Base-by-base conservation (phyloP, 2,113 vertebrate species). In the Peromyscus leucopus region DNA sequence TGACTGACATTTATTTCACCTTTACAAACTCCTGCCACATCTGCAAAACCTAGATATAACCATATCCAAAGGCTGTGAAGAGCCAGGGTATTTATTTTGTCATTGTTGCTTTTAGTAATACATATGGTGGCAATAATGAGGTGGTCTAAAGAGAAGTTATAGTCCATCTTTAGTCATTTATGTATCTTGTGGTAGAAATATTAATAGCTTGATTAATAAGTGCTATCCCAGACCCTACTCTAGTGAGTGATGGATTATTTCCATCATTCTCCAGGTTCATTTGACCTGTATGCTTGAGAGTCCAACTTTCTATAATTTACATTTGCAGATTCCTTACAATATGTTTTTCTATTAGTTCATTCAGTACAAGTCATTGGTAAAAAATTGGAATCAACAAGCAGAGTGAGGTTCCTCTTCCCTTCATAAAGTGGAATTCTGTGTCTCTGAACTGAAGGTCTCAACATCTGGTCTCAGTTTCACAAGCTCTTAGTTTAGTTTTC, bases 51-150 rank as follows among this genome's bases (percentile, higher is more conserved):
- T 26, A 87, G n/a, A 24, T 91, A 84, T 36, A 59, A 59, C 57
- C 55, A 86, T 92, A 95, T 90, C 0, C 55, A 94, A 90, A 94
- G 67, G 10, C n/a, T 90, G 5, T 87, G 80, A 90, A 87, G 90
- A 90, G 67, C 26, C 33, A 19, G 26, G 80, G 55, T 65, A 78
- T 9, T 72, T 7, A 75, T 46, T 65, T 61, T 46, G 65, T 85
- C 80, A 61, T 36, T 71, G 65, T 31, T 87, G 31, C 72, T 67
- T n/a, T 59, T 89, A 10, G 24, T 90, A 69, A 63, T 26, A 75
- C 42, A 79, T 79, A 88, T 74, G 55, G 21, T 65, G 36, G 61
- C 7, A 91, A 89, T 90, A 61, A 13, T 88, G 75, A 88, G 83
- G 36, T 46, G 33, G 48, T 33, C 3, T 61, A 15, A 92, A 89